Evolutionary conservation across 2,113 vertebrate species (phyloP).

Genomic region (Dasyurus viverrinus): DNA sequence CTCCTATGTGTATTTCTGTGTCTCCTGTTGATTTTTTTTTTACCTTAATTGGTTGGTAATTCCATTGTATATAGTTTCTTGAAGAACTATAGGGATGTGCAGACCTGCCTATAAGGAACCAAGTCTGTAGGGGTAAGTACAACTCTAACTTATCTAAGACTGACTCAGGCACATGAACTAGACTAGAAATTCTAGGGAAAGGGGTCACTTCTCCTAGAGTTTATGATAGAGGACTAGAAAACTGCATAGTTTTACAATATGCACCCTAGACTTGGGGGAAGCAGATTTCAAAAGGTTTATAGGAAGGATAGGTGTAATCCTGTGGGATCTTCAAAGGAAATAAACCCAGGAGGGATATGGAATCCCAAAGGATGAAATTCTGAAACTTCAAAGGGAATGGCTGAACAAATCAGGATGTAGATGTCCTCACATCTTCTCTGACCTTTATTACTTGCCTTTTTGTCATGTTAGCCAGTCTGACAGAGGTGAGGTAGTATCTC

Average conservation of each 20-base stretch:
- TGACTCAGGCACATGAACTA: not conserved
- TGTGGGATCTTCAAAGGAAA: not conserved
- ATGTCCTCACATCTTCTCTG: too few relatives aligned
- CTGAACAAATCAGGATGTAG: not conserved
- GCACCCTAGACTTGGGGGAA: not conserved
- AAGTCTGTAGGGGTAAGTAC: not conserved
- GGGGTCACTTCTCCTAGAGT: not conserved
- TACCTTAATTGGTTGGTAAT: not conserved
- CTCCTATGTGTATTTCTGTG: not conserved
- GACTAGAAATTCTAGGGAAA: not conserved
- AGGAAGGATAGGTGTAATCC: not conserved
- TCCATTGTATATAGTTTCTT: not conserved
- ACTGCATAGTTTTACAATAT: not conserved
- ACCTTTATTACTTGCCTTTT: too few relatives aligned
- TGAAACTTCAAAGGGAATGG: not conserved
- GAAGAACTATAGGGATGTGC: not conserved
- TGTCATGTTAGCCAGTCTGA: too few relatives aligned
- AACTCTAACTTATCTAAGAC: not conserved
- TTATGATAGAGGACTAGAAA: not conserved
- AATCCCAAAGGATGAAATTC: not conserved
- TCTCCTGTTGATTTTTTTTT: not conserved
- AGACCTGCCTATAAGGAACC: not conserved
- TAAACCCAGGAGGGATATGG: not conserved
- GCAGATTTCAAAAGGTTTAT: not conserved
- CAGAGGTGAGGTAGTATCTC: too few relatives aligned